Percentiles rank a stretch among this genome's conserved stretches.
These are phyloP conservation scores for Leptatherina wallacei DNA, from an alignment of 2,797 vertebrate genomes.

Conservation along the genomic window DNA sequence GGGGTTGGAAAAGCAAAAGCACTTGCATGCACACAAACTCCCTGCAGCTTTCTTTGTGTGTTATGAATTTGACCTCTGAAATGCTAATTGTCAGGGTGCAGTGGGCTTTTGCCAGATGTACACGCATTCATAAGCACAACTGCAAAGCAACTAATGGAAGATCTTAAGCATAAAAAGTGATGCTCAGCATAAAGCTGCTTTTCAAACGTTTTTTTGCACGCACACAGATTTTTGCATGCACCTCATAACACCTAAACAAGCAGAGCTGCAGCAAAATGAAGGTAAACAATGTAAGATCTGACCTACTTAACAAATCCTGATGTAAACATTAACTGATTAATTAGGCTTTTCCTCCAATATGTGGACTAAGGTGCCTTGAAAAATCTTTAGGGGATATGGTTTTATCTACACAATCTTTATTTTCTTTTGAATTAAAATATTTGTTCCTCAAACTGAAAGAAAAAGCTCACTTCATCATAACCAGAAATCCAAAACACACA, in stretches of 20 bases:
- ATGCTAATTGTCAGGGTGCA: constrained; percentile 52
- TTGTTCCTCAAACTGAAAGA: not conserved
- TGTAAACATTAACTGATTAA: not conserved
- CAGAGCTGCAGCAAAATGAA: constrained; percentile 12
- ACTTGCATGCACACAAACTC: not conserved
- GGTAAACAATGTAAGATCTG: constrained; percentile 20
- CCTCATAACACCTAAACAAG: not conserved
- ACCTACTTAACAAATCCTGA: constrained; percentile 37
- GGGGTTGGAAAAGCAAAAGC: constrained; percentile 20
- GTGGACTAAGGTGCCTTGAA: not conserved
- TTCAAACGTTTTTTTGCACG: not conserved
- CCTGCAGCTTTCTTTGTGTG: constrained; percentile 9
- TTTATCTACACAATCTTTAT: not conserved
- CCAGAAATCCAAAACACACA: not conserved
- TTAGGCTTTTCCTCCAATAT: not conserved
- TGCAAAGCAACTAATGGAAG: constrained; percentile 18
- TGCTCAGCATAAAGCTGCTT: constrained; percentile 26
- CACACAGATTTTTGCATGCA: not conserved
- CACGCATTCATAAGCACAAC: constrained; percentile 20
- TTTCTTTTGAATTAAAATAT: not conserved
- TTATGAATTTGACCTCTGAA: constrained; percentile 71
- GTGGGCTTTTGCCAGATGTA: constrained; percentile 45
- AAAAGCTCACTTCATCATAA: not conserved
- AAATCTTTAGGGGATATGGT: not conserved
- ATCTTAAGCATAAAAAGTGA: constrained; percentile 27